A percentile compares a stretch with the other conserved stretches of the same genome.
These are phyloP conservation scores for Lasius platythorax DNA, from an alignment of 2,888 invertebrate genomes.

Conservation along the genomic window DNA sequence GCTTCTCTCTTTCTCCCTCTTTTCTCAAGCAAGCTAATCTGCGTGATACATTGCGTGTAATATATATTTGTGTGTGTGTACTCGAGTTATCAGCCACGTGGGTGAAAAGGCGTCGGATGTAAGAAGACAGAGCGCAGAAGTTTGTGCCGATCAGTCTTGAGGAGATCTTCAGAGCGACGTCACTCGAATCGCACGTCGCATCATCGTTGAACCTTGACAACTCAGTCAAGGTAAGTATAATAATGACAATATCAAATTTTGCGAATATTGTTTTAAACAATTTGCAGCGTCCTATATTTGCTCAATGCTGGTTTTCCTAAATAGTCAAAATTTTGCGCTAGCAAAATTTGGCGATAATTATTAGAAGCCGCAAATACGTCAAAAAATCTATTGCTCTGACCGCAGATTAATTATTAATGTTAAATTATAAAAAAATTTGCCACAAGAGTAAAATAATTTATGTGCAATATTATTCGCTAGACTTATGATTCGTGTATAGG, in stretches of 20 bases:
- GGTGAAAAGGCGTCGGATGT: conserved; percentile 75
- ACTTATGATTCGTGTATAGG: background rate
- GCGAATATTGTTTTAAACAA: background rate
- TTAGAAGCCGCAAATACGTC: background rate
- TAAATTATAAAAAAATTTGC: background rate
- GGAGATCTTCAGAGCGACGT: conserved; percentile 52
- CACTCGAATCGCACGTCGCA: conserved; percentile 29
- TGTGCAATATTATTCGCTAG: background rate
- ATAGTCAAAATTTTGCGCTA: background rate
- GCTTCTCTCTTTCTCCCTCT: conserved; percentile 35
- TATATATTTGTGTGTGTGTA: conserved; percentile 50
- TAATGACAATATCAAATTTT: conserved; percentile 22
- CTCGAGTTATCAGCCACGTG: conserved; percentile 76
- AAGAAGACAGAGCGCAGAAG: conserved; percentile 6
- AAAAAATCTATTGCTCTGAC: background rate
- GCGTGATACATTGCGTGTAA: conserved; percentile 12
- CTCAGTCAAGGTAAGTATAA: conserved; percentile 1
- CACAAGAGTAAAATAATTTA: background rate
- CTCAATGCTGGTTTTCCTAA: background rate
- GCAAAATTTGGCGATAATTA: background rate
- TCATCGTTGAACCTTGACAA: background rate
- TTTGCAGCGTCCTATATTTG: background rate
- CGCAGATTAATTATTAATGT: conserved; percentile 6
- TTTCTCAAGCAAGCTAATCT: background rate
- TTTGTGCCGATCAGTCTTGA: conserved; percentile 61